A percentile compares a stretch with the other conserved stretches of the same genome.
Conservation (phyloP, 2,888 invertebrate species). For the Catocala fraxini region DNA sequence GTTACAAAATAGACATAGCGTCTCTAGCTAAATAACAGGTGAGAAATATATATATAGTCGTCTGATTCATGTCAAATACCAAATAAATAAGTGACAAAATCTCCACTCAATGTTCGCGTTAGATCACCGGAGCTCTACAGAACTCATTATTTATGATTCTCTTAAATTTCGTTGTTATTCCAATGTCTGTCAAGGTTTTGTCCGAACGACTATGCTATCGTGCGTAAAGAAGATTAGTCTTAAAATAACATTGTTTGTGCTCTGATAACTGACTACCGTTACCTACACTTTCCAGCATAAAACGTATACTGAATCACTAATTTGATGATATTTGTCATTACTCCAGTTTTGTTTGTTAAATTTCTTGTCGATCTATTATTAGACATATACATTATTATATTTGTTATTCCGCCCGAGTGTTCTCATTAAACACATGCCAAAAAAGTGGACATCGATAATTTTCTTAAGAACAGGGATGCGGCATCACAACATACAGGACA, state of each 20-base stretch:
- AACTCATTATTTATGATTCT: conserved; percentile 66
- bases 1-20: conserved; percentile 23
- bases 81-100: conserved; percentile 40
- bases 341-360: neutral
- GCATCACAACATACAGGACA: neutral
- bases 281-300: conserved; percentile 22
- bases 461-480: neutral
- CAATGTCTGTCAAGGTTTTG: conserved; percentile 73
- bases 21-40: conserved; percentile 39
- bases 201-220: conserved; percentile 52
- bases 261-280: conserved; percentile 65
- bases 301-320: neutral
- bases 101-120: neutral
- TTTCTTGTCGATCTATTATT: neutral
- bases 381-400: too few species aligned
- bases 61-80: conserved; percentile 46
- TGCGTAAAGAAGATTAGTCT: conserved; percentile 61
- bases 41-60: conserved; percentile 39
- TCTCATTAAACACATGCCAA: conserved; percentile 1
- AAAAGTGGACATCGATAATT: conserved; percentile 1
- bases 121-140: conserved; percentile 8
- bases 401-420: neutral
- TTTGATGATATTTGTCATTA: neutral
- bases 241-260: conserved; percentile 67
- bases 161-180: conserved; percentile 71